These are phyloP conservation scores for Acropternis orthonyx DNA, from an alignment of 2,797 vertebrate genomes.

Conservation along the genomic window DNA sequence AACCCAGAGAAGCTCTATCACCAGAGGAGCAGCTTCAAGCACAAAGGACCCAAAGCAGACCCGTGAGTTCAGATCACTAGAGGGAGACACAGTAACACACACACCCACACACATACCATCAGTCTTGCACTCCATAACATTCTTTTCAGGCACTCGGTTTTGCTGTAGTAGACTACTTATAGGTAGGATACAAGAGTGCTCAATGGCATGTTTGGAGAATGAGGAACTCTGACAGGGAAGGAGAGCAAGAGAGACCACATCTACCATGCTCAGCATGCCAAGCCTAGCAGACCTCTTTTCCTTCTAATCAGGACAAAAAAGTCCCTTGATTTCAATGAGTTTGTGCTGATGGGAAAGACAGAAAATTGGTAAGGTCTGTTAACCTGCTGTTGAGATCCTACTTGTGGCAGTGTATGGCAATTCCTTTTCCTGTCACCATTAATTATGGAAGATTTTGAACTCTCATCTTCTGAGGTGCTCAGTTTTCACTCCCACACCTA, in stretches of 20 bases:
- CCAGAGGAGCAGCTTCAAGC: neutral
- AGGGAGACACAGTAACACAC: conserved; percentile 36
- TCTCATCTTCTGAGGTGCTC: neutral
- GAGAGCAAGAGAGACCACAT: neutral
- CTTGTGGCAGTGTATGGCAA: neutral
- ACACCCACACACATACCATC: neutral
- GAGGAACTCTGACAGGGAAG: neutral
- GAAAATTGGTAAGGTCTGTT: neutral
- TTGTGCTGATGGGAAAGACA: neutral
- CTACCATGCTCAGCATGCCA: neutral
- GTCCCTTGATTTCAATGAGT: neutral
- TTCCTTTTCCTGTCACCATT: neutral
- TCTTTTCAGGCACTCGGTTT: neutral
- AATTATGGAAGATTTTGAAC: neutral
- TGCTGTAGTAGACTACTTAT: neutral
- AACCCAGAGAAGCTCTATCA: neutral
- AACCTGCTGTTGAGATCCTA: neutral
- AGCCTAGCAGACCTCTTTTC: neutral
- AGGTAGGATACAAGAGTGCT: neutral
- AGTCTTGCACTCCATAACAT: neutral
- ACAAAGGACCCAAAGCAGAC: neutral
- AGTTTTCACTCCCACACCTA: neutral
- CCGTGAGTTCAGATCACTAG: conserved; percentile 5
- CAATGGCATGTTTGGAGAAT: neutral
- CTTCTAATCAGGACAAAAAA: neutral